Evolutionary conservation across 2,888 invertebrate genomes (phyloP).

Genomic region (Microctonus brassicae): DNA sequence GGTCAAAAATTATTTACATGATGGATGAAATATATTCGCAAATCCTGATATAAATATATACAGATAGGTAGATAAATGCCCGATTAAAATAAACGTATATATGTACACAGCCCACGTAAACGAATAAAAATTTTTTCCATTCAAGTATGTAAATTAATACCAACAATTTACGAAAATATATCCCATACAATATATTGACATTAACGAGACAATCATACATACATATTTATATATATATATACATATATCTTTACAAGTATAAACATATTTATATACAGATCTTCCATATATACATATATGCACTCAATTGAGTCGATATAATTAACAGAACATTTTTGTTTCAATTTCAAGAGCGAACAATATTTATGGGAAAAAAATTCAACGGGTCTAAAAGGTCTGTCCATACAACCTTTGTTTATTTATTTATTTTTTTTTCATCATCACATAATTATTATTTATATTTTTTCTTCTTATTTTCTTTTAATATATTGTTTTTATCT

Average conservation of each 20-base stretch:
- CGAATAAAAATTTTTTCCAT: background rate
- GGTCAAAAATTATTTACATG: too few species aligned
- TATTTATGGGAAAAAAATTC: background rate
- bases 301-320: background rate
- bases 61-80: background rate
- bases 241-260: too few species aligned
- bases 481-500: too few species aligned
- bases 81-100: background rate
- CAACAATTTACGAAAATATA: background rate
- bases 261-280: too few species aligned
- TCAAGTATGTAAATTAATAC: background rate
- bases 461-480: too few species aligned
- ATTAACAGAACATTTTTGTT: background rate
- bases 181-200: background rate
- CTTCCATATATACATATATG: too few species aligned
- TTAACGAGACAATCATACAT: background rate
- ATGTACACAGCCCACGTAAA: background rate
- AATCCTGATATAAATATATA: background rate
- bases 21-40: too few species aligned
- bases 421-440: too few species aligned
- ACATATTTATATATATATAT: background rate
- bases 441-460: too few species aligned
- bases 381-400: too few species aligned
- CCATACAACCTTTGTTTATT: too few species aligned
- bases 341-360: background rate